These are phyloP conservation scores for Cephus rjabovi DNA, from an alignment of 2,888 invertebrate species.

Conservation along the genomic window DNA sequence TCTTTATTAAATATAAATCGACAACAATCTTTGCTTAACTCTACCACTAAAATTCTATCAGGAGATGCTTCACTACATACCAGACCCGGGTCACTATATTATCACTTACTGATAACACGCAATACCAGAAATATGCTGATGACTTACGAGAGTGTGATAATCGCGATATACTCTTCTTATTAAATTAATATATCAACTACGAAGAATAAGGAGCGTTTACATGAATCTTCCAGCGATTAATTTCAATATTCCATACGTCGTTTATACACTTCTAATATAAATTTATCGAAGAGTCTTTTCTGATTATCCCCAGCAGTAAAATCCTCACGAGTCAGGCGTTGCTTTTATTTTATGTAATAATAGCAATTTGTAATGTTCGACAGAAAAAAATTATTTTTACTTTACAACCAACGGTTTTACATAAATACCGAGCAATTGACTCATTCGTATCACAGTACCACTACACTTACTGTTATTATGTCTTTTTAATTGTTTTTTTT, in stretches of 20 bases:
- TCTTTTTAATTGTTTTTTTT: not conserved
- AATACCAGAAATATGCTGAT: constrained; percentile 7
- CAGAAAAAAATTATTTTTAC: not conserved
- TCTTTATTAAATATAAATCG: not conserved
- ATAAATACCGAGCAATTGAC: not conserved
- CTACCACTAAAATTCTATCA: not conserved
- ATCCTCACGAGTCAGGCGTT: not conserved
- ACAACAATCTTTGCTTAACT: not conserved
- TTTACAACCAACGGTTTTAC: not conserved
- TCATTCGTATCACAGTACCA: not conserved
- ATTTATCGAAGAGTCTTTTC: not conserved
- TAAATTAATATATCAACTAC: not conserved
- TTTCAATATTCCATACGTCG: not conserved
- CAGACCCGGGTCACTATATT: constrained; percentile 22
- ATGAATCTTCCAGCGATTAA: not conserved
- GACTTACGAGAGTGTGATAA: not conserved
- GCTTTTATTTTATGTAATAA: not conserved
- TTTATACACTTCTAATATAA: not conserved
- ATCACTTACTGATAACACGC: constrained; percentile 15
- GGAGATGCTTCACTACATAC: not conserved
- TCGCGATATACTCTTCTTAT: not conserved
- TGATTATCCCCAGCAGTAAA: not conserved
- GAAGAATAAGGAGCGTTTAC: not conserved
- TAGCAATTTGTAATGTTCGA: not conserved
- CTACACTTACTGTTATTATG: not conserved